Evolutionary conservation across 2,797 vertebrate species (phyloP), one percentile per base, ranked within the genome.

Genomic region (Silurus lanzhouensis): DNA sequence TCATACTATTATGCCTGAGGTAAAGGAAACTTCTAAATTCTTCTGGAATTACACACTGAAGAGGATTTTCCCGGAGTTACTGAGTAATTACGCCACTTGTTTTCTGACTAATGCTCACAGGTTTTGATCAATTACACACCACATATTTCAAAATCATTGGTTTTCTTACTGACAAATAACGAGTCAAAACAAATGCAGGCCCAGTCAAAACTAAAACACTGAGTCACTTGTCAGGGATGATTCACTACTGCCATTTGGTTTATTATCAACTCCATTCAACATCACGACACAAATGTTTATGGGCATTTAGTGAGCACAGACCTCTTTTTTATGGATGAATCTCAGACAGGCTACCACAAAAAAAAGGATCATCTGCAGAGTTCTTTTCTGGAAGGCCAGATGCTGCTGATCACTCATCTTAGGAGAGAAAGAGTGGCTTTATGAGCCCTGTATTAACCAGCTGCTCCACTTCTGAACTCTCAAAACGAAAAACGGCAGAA

Each of bases 181-280:
- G 60, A 89, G 87, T 20, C 87, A 88, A 68, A 89, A 88, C 87
- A 88, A 57, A 22, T 72, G 20, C 44, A 81, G 52, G 10, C 20
- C 9, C 55, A 87, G 85, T 88, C 85, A 88, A 87, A 88, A 87
- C 85, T 55, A 61, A 81, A 79, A 58, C 55, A 31, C 48, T 60
- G n/a, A 20, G n/a, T 58, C 27, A 83, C 55, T 81, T 80, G 61
- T 72, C 75, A 81, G 58, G 78, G 75, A 82, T 85, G 72, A 78
- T 67, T 83, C 76, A 74, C 48, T 82, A 13, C 46, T 0, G 12
- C 55, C 4, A 7, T 46, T 25, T 8, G n/a, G 46, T 86, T 61
- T 79, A 70, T 84, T 68, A 48, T 60, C 72, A 72, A 27, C 77
- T 64, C 71, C 67, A 82, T 52, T 55, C 58, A 77, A 48, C 52